Evolutionary conservation across 2,888 invertebrate species (phyloP), one percentile per base, ranked within the genome.

Genomic region (Lithophane socia): DNA sequence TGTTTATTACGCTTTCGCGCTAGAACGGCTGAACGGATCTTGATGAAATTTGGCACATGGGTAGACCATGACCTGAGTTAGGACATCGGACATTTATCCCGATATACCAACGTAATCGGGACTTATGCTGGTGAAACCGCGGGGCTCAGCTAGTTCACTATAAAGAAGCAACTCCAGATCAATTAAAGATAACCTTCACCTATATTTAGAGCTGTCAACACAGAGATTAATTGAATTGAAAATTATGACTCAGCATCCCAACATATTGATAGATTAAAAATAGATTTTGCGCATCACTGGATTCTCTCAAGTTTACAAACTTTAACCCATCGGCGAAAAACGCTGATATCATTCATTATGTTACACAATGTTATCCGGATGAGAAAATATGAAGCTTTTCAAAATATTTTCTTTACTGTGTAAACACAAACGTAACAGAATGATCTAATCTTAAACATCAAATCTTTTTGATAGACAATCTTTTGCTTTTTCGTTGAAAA

Each of bases 211-310:
- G n/a, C 73, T 82, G 67, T 87, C 78, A 80, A 77, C 65, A 44
- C 56, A 18, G 65, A 75, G 77, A 88, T 87, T 84, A 79, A 84
- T 73, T 74, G 75, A 79, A 84, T 73, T 74, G 75, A 76, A 49
- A 37, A 72, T 87, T 72, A 77, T 88, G 86, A 88, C 77, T 80
- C 83, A 85, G 85, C 86, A 63, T 37, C 12, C 8, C 9, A 65
- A 67, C 44, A 73, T 80, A 86, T 82, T 81, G 77, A 67, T 73
- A 79, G 75, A 86, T 86, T 83, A 80, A 73, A 80, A 80, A 87
- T 87, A 84, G 82, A 88, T 87, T 86, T 85, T 70, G 66, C 81
- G 77, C 77, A 77, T 87, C 88, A 85, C 58, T 82, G 66, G 47
- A 73, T 74, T 67, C 71, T 75, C 47, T 79, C 66, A 70, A 82